phyloP scores from a whole-genome alignment of 2,888 invertebrate genomes.

The Dryomyza anilis region DNA sequence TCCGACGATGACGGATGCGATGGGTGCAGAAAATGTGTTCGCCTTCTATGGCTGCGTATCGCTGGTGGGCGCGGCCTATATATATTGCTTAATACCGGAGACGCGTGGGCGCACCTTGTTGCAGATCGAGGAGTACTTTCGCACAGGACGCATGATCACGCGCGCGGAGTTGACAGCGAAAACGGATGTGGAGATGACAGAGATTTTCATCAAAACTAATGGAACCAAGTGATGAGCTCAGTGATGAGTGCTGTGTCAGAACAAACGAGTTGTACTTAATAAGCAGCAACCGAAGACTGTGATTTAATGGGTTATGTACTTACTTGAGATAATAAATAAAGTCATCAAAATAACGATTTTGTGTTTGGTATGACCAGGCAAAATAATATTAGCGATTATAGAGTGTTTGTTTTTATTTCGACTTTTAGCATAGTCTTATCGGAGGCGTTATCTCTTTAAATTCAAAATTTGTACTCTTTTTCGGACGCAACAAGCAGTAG shows the following conservation, averaged over 20 bases:
- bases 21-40: slow-evolving; percentile 69
- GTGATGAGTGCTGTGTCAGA: too few species aligned
- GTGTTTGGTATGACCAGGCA: neutral
- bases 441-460: too few species aligned
- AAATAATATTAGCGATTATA: neutral
- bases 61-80: slow-evolving; percentile 66
- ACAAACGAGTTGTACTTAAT: too few species aligned
- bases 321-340: neutral
- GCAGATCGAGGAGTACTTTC: slow-evolving; percentile 69
- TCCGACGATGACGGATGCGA: slow-evolving; percentile 66
- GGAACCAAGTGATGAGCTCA: neutral
- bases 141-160: slow-evolving; percentile 28
- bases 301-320: slow-evolving; percentile 1
- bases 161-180: slow-evolving; percentile 9
- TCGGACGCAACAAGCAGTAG: too few species aligned
- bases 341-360: neutral
- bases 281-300: neutral
- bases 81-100: slow-evolving; percentile 71
- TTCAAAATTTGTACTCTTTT: too few species aligned
- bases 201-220: slow-evolving; percentile 31
- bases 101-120: slow-evolving; percentile 72
- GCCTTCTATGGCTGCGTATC: slow-evolving; percentile 68
- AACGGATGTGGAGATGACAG: slow-evolving; percentile 27
- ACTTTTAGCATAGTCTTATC: too few species aligned
- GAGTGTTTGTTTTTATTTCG: too few species aligned